A percentile compares a stretch with the other conserved stretches of the same genome.
Conservation (phyloP, 2,888 invertebrate species). For the Oxytorus armatus region DNA sequence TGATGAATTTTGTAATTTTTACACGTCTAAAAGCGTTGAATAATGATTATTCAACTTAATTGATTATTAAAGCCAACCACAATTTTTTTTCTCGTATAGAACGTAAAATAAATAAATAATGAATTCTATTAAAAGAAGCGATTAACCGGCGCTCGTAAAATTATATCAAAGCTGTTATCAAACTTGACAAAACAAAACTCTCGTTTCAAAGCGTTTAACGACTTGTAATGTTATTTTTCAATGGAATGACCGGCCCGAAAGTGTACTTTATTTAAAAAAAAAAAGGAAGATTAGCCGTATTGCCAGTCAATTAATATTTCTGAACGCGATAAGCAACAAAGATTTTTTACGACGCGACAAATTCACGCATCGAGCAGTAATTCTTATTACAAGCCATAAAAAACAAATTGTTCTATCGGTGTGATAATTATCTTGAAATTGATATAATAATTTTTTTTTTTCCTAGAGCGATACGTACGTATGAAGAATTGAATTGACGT, state of each 20-base stretch:
- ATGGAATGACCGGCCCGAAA: background rate
- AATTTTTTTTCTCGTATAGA: background rate
- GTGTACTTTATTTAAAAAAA: conserved; percentile 1
- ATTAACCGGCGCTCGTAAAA: background rate
- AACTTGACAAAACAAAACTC: background rate
- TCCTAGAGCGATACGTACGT: too few relatives aligned
- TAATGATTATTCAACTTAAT: too few relatives aligned
- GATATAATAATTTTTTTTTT: background rate
- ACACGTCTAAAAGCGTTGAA: too few relatives aligned
- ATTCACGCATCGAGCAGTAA: conserved; percentile 1
- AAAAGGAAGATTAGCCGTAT: background rate
- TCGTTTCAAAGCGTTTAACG: conserved; percentile 5
- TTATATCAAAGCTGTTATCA: background rate
- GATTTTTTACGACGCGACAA: conserved; percentile 6
- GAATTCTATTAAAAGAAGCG: background rate
- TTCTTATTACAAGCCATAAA: conserved; percentile 7
- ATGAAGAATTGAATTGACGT: background rate
- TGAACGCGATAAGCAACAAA: background rate
- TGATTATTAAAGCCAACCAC: too few relatives aligned
- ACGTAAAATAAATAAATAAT: background rate
- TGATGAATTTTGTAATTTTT: background rate
- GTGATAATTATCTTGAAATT: conserved; percentile 8
- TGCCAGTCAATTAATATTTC: conserved; percentile 18
- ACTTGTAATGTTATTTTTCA: background rate
- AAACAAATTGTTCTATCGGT: conserved; percentile 1